phyloP scores from a whole-genome alignment of 2,113 vertebrate species.

The Chauna torquata region DNA sequence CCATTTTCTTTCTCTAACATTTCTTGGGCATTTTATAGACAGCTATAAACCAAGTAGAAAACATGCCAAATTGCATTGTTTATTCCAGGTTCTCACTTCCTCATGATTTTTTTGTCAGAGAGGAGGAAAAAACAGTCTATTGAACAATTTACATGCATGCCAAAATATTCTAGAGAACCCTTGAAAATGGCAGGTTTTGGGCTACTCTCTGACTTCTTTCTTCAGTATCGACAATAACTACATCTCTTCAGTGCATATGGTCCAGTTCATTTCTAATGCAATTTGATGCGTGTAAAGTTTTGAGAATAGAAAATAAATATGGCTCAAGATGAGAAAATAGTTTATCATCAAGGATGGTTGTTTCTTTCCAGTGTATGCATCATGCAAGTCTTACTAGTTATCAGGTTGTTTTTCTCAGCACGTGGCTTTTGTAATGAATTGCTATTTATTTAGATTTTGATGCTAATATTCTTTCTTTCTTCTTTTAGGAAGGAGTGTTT shows the following conservation, averaged over 20 bases:
- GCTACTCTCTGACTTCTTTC: neutral
- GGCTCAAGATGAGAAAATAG: neutral
- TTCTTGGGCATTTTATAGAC: constrained; percentile 21
- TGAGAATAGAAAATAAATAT: neutral
- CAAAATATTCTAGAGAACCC: neutral
- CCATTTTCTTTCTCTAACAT: constrained; percentile 33
- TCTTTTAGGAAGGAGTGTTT: neutral
- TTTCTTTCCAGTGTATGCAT: neutral
- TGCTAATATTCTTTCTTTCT: neutral
- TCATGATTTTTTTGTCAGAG: neutral
- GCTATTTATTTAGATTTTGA: neutral
- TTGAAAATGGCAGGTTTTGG: neutral
- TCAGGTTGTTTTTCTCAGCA: neutral
- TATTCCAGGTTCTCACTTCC: neutral
- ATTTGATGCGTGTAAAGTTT: neutral
- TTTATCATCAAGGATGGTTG: neutral
- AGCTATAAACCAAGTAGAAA: constrained; percentile 33
- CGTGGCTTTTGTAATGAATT: neutral
- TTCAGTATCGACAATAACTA: neutral
- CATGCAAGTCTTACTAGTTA: neutral
- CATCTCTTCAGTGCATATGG: neutral
- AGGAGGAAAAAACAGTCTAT: neutral
- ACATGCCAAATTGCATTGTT: neutral
- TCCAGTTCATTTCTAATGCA: neutral
- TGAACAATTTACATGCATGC: neutral